A percentile compares a stretch with the other conserved stretches of the same genome.
These are phyloP conservation scores for Cheilosia vulpina DNA, from an alignment of 2,888 invertebrate species.

Conservation along the genomic window DNA sequence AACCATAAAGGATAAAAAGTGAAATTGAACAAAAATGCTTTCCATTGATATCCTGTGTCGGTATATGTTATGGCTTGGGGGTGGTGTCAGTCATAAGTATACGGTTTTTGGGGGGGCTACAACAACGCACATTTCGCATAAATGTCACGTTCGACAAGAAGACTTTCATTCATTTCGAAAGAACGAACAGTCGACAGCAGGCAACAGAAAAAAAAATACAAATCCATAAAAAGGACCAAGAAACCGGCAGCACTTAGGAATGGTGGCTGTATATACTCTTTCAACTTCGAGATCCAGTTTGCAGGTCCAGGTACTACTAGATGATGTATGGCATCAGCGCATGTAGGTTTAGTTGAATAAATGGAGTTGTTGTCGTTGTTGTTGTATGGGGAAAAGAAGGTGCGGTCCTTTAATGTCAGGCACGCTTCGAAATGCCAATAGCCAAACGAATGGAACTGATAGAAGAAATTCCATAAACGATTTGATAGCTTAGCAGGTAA, in stretches of 20 bases:
- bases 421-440: constrained; percentile 72
- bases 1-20: constrained; percentile 75
- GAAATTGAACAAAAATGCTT: constrained; percentile 73
- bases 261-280: constrained; percentile 54
- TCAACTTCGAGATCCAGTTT: constrained; percentile 57
- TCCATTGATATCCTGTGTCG: constrained; percentile 59
- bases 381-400: not conserved
- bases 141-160: constrained; percentile 82
- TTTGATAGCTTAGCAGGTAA: constrained; percentile 60
- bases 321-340: constrained; percentile 43
- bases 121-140: constrained; percentile 80
- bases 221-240: constrained; percentile 25
- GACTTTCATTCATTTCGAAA: constrained; percentile 74
- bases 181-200: constrained; percentile 56
- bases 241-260: constrained; percentile 64
- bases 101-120: constrained; percentile 17
- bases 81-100: constrained; percentile 26
- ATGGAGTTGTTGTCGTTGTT: constrained; percentile 7
- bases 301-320: constrained; percentile 27
- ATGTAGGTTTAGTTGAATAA: constrained; percentile 38
- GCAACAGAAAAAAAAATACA: not conserved
- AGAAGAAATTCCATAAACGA: constrained; percentile 72
- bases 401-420: constrained; percentile 45
- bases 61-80: not conserved
- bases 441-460: constrained; percentile 70